Base-by-base conservation (phyloP, 2,888 invertebrate genomes). In the Standfussiana lucernea region DNA sequence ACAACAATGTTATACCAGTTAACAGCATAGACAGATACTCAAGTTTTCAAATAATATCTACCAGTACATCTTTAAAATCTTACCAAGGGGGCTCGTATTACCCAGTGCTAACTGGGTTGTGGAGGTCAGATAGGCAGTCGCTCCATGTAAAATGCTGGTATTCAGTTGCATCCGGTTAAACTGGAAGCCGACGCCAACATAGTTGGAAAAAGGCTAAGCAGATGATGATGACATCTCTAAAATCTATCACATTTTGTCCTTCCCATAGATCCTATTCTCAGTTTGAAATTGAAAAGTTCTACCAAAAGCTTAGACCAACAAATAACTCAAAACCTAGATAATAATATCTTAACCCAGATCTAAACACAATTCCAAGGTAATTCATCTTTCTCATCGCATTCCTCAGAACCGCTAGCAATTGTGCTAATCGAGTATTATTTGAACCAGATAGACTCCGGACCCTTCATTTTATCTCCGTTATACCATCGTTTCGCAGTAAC, bases 401-500 rank as follows among this genome's bases (percentile, higher is more conserved):
- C 72, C 62, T 15, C 40, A 50, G 37, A 40, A 59, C 15, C 18
- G 0, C 18, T 45, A 50, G 2, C 32, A 61, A 75, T 77, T 45
- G 45, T 62, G 35, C 28, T 68, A 66, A 61, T 24, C 61, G 61
- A 73, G 37, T 67, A 72, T 75, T 80, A 79, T 80, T 79, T 62
- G 67, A 85, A 72, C 76, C 18, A 71, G 47, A 87, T 85, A 53
- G 67, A 64, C 75, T 67, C 61, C 45, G 24, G 45, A 61, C 65
- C 61, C 68, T 67, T 53, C 13, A 82, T 82, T 75, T 40, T 45
- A 84, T 72, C 65, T 72, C 11, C 13, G 5, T 35, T 61, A 61
- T 65, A 72, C 61, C n/a, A 75, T 80, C 70, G 40, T 66, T 65
- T 32, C 32, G 56, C 32, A 28, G 24, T 59, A 67, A 67, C 67